Conservation (phyloP, 2,113 vertebrate species). For the Gambusia affinis region DNA sequence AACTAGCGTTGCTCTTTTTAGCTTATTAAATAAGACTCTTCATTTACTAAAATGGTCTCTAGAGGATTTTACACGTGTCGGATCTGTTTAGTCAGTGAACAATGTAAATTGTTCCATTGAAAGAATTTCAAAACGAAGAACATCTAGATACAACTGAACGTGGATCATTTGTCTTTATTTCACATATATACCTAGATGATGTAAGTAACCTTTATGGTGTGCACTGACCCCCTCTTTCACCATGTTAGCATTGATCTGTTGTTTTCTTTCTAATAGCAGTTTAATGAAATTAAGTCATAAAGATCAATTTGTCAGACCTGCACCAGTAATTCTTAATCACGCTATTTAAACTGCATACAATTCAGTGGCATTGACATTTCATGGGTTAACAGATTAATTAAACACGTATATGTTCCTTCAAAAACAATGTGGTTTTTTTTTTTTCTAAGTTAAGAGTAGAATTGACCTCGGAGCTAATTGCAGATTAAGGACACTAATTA, state of each 20-base stretch:
- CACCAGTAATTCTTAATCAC: constrained; percentile 40
- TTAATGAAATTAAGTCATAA: constrained; percentile 38
- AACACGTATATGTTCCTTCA: constrained; percentile 74
- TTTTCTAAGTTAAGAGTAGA: constrained; percentile 61
- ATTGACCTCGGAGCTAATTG: constrained; percentile 81
- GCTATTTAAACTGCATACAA: constrained; percentile 48
- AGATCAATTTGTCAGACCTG: constrained; percentile 40
- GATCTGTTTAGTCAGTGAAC: constrained; percentile 5
- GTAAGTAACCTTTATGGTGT: background rate
- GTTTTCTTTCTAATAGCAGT: constrained; percentile 22
- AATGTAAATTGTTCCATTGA: background rate
- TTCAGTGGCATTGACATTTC: constrained; percentile 75
- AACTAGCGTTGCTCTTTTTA: background rate
- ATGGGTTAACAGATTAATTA: constrained; percentile 78
- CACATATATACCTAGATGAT: background rate
- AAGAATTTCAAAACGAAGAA: background rate
- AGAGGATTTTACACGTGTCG: constrained; percentile 17
- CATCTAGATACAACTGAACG: background rate
- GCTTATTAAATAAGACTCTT: constrained; percentile 26
- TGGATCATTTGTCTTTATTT: background rate
- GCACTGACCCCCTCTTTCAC: constrained; percentile 2
- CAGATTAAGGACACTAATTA: constrained; percentile 82
- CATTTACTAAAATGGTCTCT: constrained; percentile 7
- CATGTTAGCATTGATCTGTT: constrained; percentile 13
- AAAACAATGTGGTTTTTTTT: constrained; percentile 67